Base-by-base conservation (phyloP, 2,797 vertebrate species). In the Steatocranus sp. region DNA sequence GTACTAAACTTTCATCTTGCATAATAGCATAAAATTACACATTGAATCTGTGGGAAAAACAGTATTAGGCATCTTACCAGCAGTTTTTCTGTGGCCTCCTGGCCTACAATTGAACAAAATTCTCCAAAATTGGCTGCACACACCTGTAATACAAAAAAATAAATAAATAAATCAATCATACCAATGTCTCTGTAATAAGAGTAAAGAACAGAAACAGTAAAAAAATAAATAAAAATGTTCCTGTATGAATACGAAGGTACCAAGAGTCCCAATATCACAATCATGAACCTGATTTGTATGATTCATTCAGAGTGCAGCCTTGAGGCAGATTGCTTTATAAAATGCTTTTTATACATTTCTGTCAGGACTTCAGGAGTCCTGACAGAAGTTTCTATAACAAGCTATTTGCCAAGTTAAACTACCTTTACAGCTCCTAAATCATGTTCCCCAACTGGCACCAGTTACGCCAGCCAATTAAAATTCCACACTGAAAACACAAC, bases 41-140 rank as follows among this genome's bases (percentile, higher is more conserved):
- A 56, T 2, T 2, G 5, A 56, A 38, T 54, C 15, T 61, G 32
- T 48, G 32, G 4, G 17, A 78, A 78, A 61, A 63, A 3, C 6
- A 17, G 9, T 56, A 23, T 56, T 2, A 43, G 18, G 25, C 82
- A 18, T 56, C 96, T 86, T 92, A 98, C 97, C 97, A 98, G 93
- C 88, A 97, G 95, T 82, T 97, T 97, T 94, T 98, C 98, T 82
- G 97, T 98, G 83, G 97, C 97, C 89, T 98, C 97, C 83, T 97
- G 97, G 78, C 98, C 97, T 78, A 98, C 97, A 61, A 98, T 97
- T 79, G 96, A 98, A 95, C 98, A 98, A 91, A 98, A 96, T 88
- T 98, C 97, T 74, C 98, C 98, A 87, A 98, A 98, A 92, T 97
- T 97, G 82, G 97, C 96, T 76, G 98, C 97, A 91, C 97, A 98